phyloP scores from a whole-genome alignment of 2,888 invertebrate genomes.

The Endomychus coccineus region DNA sequence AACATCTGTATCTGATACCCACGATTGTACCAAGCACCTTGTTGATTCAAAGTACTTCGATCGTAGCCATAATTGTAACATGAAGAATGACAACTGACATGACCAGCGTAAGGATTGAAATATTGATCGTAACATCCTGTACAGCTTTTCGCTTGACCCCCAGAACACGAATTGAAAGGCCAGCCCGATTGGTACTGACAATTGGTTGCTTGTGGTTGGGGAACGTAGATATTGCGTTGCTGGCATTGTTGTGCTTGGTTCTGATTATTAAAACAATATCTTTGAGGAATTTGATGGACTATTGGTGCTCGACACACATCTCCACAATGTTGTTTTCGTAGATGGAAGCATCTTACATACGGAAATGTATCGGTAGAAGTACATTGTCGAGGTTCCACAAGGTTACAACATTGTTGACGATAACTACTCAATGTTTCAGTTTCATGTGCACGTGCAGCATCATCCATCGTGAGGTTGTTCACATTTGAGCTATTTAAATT shows the following conservation, averaged over 20 bases:
- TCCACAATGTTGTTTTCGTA: constrained; percentile 36
- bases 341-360: constrained; percentile 37
- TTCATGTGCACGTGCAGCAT: constrained; percentile 10
- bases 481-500: constrained; percentile 39
- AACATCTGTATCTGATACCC: constrained; percentile 7
- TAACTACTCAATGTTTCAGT: constrained; percentile 3
- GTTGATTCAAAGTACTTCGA: constrained; percentile 6
- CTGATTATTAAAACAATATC: constrained; percentile 24
- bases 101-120: constrained; percentile 9
- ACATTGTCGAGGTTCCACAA: constrained; percentile 41
- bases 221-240: constrained; percentile 35
- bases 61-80: constrained; percentile 11
- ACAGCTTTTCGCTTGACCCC: constrained; percentile 20
- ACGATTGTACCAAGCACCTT: constrained; percentile 10
- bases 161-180: constrained; percentile 39
- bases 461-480: constrained; percentile 37
- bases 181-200: constrained; percentile 36
- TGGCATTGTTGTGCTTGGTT: constrained; percentile 29
- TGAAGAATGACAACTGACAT: constrained; percentile 7
- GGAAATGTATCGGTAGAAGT: constrained; percentile 28
- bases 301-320: constrained; percentile 34
- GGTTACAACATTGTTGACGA: constrained; percentile 34
- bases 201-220: constrained; percentile 40
- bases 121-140: constrained; percentile 12
- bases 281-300: constrained; percentile 37